These are phyloP conservation scores for Macaria liturata DNA, from an alignment of 2,888 invertebrate species.

Conservation along the genomic window DNA sequence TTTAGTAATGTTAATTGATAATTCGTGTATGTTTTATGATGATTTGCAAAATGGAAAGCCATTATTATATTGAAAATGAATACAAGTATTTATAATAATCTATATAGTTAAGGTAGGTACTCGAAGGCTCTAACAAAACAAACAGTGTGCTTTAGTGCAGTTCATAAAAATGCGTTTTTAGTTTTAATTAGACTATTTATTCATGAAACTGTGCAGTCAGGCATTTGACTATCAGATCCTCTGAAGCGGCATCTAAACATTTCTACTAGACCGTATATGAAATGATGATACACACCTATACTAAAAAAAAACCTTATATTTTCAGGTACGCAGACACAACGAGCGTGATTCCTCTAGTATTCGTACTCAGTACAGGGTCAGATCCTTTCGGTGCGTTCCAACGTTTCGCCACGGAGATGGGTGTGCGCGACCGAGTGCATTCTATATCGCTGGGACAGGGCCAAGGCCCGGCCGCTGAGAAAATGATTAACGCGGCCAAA, in stretches of 20 bases:
- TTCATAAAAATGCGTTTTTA: no score
- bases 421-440: constrained; percentile 86
- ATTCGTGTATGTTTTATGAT: no score
- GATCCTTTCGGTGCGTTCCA: constrained; percentile 94
- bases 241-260: constrained; percentile 55
- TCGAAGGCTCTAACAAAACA: no score
- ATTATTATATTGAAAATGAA: no score
- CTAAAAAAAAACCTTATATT: constrained; percentile 20
- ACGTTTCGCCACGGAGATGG: constrained; percentile 90
- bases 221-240: no score
- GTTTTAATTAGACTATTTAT: no score
- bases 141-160: no score
- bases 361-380: constrained; percentile 94
- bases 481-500: constrained; percentile 88
- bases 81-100: no score
- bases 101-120: no score
- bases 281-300: constrained; percentile 40
- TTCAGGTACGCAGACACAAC: constrained; percentile 88
- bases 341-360: constrained; percentile 90
- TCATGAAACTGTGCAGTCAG: no score
- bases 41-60: no score
- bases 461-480: constrained; percentile 94
- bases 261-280: constrained; percentile 86
- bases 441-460: constrained; percentile 95
- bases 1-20: no score